A percentile compares a stretch with the other conserved stretches of the same genome.
Evolutionary conservation across 1,140 invertebrate species (phyloP).

Genomic region (Lutraria rhynchaena): DNA sequence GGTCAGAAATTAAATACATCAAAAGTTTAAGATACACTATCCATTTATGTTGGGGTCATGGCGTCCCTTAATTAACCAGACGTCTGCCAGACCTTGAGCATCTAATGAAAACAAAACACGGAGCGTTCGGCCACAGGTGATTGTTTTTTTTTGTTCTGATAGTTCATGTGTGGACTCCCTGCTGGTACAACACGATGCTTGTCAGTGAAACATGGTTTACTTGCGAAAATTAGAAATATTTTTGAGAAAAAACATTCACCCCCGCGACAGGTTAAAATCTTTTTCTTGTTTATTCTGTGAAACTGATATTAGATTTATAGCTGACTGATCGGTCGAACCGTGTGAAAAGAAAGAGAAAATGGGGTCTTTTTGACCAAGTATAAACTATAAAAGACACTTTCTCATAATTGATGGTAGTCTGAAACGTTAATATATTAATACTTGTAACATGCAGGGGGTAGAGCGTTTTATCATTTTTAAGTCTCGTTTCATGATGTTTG

Average conservation of each 20-base stretch:
- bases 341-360: conserved; percentile 25
- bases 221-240: neutral
- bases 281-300: conserved; percentile 45
- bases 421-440: conserved; percentile 15
- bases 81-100: too few relatives aligned
- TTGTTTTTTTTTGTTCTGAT: too few relatives aligned
- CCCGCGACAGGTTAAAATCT: conserved; percentile 36
- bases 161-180: conserved; percentile 5
- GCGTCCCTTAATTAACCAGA: too few relatives aligned
- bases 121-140: too few relatives aligned
- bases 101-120: too few relatives aligned
- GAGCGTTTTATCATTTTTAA: neutral
- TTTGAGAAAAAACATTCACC: conserved; percentile 31
- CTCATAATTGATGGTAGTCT: conserved; percentile 13
- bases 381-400: conserved; percentile 3
- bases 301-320: conserved; percentile 4
- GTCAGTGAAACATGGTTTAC: conserved; percentile 25
- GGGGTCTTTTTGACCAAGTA: conserved; percentile 25
- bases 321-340: neutral
- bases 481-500: too few relatives aligned
- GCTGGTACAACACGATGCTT: conserved; percentile 19
- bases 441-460: neutral
- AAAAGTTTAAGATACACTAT: too few relatives aligned
- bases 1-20: too few relatives aligned
- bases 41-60: too few relatives aligned